Base-by-base conservation (phyloP, 2,888 invertebrate species). In the Phalangium opilio region DNA sequence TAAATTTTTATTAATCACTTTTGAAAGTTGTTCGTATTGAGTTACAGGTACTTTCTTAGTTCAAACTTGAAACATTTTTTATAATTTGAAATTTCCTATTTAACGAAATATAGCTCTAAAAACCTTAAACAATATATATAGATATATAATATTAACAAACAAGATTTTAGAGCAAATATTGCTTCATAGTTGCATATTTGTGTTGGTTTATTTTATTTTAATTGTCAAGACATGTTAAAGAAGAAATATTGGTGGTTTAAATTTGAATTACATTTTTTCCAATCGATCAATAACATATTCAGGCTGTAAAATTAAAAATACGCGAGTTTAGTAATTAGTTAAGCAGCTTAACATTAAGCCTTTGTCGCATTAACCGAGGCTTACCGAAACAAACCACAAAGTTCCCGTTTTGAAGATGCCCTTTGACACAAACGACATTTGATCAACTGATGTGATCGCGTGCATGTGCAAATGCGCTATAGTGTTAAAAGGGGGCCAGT, bases 401-500 rank as follows among this genome's bases (percentile, higher is more conserved):
- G 50, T 50, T 2, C 50, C 50, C 1, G 55, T 49, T 19, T 41
- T 41, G 40, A 54, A 55, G 4, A 51, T 35, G 8, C 50, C 12
- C n/a, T 33, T 42, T 12, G 47, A 21, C 4, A 42, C 36, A 3
- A 48, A 41, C 2, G 76, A 72, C 81, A 91, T 84, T 51, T 78
- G 73, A 0, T 76, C 75, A 14, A 74, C 73, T 0, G 90, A 87
- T 0, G 81, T 78, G 45, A 91, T 89, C 0, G 79, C 75, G 60
- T 93, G 91, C 48, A 91, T 69, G 64, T 91, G 91, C 5, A 87
- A 68, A 66, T 91, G 91, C 41, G 69, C 65, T 0, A 91, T 75
- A 1, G 81, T 79, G 49, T 80, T 77, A 66, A 89, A 89, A 0
- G 91, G 91, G 0, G 91, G 90, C 79, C 85, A 81, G 63, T 91